These are phyloP conservation scores for Eonycteris spelaea DNA, from an alignment of 2,113 vertebrate genomes.

Conservation along the genomic window DNA sequence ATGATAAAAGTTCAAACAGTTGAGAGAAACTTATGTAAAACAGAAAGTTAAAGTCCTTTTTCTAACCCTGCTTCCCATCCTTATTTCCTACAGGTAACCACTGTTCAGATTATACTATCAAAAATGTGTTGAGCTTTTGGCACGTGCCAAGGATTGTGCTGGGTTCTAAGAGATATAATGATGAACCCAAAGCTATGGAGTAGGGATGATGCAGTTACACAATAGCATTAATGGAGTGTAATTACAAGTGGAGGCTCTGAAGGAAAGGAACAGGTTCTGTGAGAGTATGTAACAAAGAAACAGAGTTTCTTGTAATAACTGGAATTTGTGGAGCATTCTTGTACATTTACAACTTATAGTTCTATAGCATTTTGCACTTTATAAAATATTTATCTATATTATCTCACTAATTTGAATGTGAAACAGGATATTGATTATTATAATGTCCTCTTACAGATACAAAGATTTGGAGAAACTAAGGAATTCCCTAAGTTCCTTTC, in stretches of 20 bases:
- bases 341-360: not conserved
- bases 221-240: not conserved
- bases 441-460: not conserved
- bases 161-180: not conserved
- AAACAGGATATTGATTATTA: not conserved
- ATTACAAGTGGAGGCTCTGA: not conserved
- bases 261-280: not conserved
- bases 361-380: not conserved
- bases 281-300: not conserved
- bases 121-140: not conserved
- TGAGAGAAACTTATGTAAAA: not conserved
- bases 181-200: not conserved
- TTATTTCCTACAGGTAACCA: not conserved
- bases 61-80: not conserved
- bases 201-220: not conserved
- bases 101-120: not conserved
- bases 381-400: not conserved
- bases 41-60: not conserved
- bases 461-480: constrained; percentile 26
- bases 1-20: not conserved
- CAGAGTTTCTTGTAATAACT: not conserved
- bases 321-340: not conserved
- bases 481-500: not conserved
- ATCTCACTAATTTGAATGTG: not conserved
- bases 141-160: not conserved